Conservation (phyloP, 2,113 vertebrate genomes). For the Myocastor coypus region DNA sequence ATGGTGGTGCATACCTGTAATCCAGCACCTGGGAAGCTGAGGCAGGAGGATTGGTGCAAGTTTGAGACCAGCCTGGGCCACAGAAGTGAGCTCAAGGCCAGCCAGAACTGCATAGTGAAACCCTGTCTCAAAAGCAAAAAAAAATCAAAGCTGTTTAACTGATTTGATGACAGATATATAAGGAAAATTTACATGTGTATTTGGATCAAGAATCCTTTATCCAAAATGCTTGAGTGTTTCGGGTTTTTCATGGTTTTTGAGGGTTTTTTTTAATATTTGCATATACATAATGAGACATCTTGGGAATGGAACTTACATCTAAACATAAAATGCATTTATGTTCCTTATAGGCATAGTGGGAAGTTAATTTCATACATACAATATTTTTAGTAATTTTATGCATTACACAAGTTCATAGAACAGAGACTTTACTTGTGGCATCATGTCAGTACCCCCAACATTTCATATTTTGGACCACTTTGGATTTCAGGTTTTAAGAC, state of each 20-base stretch:
- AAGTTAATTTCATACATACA: neutral
- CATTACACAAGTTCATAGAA: neutral
- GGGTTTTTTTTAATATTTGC: neutral
- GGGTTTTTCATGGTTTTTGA: neutral
- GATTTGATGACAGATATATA: constrained; percentile 20
- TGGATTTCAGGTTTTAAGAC: neutral
- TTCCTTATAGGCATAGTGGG: neutral
- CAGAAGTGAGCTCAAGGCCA: no score
- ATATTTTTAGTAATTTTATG: neutral
- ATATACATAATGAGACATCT: neutral
- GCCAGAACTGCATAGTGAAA: no score
- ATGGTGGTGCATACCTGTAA: no score
- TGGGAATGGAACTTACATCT: neutral
- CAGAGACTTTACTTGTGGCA: neutral
- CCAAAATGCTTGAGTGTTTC: neutral
- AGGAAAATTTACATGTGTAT: neutral
- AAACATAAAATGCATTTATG: neutral
- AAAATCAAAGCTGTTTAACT: neutral
- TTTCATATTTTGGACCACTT: neutral
- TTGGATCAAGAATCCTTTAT: neutral
- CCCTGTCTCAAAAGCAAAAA: no score
- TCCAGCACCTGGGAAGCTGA: no score
- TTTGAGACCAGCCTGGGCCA: no score
- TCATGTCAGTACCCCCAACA: neutral
- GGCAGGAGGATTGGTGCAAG: no score